A percentile compares a stretch with the other conserved stretches of the same genome.
phyloP scores from a whole-genome alignment of 2,888 invertebrate genomes.

The Eustalomyia histrio region DNA sequence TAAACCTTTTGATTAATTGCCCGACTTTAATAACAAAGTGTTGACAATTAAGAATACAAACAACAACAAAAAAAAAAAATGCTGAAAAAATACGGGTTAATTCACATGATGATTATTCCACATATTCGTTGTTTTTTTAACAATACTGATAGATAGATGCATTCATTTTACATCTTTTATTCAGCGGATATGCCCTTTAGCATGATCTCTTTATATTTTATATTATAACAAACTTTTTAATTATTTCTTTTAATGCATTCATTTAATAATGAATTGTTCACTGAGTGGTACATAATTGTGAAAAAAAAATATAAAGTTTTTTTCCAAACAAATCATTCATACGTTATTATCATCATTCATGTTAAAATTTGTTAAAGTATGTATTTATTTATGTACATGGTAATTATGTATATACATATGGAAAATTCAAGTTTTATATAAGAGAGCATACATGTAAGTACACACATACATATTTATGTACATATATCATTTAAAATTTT shows the following conservation, averaged over 20 bases:
- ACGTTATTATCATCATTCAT: neutral
- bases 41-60: conserved; percentile 52
- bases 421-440: neutral
- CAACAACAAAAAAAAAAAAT: too few species aligned
- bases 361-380: neutral
- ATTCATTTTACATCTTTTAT: conserved; percentile 4
- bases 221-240: conserved; percentile 24
- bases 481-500: neutral
- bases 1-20: conserved; percentile 55
- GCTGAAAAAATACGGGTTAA: conserved; percentile 26
- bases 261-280: conserved; percentile 2
- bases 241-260: conserved; percentile 31
- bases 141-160: neutral
- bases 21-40: conserved; percentile 45
- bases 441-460: neutral
- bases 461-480: neutral
- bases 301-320: neutral
- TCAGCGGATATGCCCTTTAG: conserved; percentile 18
- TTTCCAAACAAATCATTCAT: neutral
- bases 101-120: conserved; percentile 2
- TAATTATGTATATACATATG: neutral
- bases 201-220: neutral
- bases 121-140: neutral
- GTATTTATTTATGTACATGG: too few species aligned
- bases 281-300: conserved; percentile 5